Evolutionary conservation across 92 coral and sea anemone species (phyloP), one percentile per base, ranked within the genome.

Genomic region (Epizoanthus rinbou): DNA sequence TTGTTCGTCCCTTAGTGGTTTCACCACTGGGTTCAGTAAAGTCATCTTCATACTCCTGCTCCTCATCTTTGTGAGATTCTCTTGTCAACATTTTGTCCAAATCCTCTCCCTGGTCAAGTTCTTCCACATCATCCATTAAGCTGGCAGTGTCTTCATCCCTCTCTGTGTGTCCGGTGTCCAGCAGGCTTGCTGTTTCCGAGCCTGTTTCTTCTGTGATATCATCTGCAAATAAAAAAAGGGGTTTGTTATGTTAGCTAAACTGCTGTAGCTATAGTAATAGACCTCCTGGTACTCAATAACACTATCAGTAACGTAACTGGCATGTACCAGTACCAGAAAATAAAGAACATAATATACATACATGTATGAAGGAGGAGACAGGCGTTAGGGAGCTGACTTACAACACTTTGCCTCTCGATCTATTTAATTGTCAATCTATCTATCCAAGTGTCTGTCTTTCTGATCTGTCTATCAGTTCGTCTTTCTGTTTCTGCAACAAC

Each of bases 181-280:
- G 66, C 4, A 97, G 89, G 65, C 98, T 97, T 5, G 91, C 91
- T 18, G 94, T 87, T 69, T 94, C 98, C 18, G 92, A 82, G 47
- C 79, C 93, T 24, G 78, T 70, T 24, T 87, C 90, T 31, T 75
- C 86, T n/a, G 78, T 15, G 50, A 85, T 65, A 16, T 75, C 87
- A 50, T 87, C 96, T 92, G 80, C 8, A 58, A 31, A 68, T 7
- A 71, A 64, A 56, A 5, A 9, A 52, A 1, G n/a, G 3, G 25
- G 52, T 2, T 16, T 1, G 21, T 50, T 28, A n/a, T 6, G 35
- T 52, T 73, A 56, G 28, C 1, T 25, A 23, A 16, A 3, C 43
- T 14, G 33, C 37, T 22, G 75, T 41, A 54, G 39, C 47, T 8
- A 6, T 41, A 28, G 31, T 28, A 28, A 28, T 2, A 8, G 47